Evolutionary conservation across 1,140 invertebrate species (phyloP).

Genomic region (Drosophila asahinai): DNA sequence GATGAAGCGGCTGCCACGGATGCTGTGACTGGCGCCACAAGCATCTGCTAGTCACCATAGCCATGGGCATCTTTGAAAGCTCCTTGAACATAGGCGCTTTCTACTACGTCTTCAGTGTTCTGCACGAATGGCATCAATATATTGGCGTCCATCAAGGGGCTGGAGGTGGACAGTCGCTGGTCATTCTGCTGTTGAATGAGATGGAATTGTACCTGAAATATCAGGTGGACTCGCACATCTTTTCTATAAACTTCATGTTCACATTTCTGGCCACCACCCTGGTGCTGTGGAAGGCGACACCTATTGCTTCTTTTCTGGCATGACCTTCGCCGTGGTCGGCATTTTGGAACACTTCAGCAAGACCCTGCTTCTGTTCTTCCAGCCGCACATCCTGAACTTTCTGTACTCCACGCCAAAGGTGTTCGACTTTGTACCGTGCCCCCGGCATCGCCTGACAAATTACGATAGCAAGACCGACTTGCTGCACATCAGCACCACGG

Average conservation of each 20-base stretch:
- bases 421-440: constrained; percentile 97
- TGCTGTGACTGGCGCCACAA: constrained; percentile 95
- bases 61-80: constrained; percentile 90
- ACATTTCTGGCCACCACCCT: constrained; percentile 95
- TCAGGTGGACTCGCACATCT: constrained; percentile 88
- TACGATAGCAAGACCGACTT: constrained; percentile 91
- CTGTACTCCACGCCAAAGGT: constrained; percentile 98
- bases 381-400: constrained; percentile 98
- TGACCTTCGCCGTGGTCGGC: constrained; percentile 99
- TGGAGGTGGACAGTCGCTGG: constrained; percentile 99
- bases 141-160: constrained; percentile 98
- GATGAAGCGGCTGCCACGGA: constrained; percentile 86
- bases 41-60: constrained; percentile 95
- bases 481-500: constrained; percentile 91
- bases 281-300: constrained; percentile 98
- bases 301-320: constrained; percentile 99
- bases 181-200: constrained; percentile 95
- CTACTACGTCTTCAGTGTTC: constrained; percentile 99
- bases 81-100: constrained; percentile 94
- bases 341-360: constrained; percentile 99
- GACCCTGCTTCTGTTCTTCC: constrained; percentile 98
- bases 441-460: constrained; percentile 95
- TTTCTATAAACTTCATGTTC: constrained; percentile 97
- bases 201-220: constrained; percentile 92
- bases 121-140: constrained; percentile 99